Base-by-base conservation (phyloP, 2,797 vertebrate species). In the Scleropages formosus region DNA sequence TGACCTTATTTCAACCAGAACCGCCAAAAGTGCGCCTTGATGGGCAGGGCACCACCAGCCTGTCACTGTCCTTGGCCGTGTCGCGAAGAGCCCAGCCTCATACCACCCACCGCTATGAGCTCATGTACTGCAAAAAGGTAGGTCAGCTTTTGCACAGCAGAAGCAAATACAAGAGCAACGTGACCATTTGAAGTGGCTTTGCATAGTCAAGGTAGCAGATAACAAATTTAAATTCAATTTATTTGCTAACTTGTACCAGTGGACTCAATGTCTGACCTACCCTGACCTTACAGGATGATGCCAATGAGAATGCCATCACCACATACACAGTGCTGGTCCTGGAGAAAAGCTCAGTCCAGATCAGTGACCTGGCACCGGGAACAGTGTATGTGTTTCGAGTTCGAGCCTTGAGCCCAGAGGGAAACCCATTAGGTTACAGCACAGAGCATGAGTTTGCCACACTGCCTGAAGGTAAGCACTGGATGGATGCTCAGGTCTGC, bases 121-220 rank as follows among this genome's bases (percentile, higher is more conserved):
- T 99, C 82, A 98, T 96, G 91, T 98, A 98, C 91, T 96, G 94
- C 85, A 95, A 94, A 87, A 98, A 98, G 93, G 96, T 87, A 81
- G 77, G 79, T 3, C 56, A 7, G 0, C 12, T 11, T 3, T 58
- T 12, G 3, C 53, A 53, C n/a, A n/a, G n/a, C n/a, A n/a, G n/a
- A n/a, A n/a, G n/a, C n/a, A n/a, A 16, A 9, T 8, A 53, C 51
- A n/a, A n/a, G 31, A 39, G 31, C 31, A 39, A 31, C 39, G 39
- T 39, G 31, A 39, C 31, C 31, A 39, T 39, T 31, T 2, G 6
- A 2, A 39, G 2, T 56, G 24, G 51, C 13, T 49, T 8, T 67
- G 9, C 22, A 20, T n/a, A 59, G 6, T 8, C 53, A 46, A 39
- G 39, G 2, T 39, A 39, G 31, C 6, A 39, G 39, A 6, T 39